Evolutionary conservation across 2,113 vertebrate genomes (phyloP).

Genomic region (Ailuropoda melanoleuca): DNA sequence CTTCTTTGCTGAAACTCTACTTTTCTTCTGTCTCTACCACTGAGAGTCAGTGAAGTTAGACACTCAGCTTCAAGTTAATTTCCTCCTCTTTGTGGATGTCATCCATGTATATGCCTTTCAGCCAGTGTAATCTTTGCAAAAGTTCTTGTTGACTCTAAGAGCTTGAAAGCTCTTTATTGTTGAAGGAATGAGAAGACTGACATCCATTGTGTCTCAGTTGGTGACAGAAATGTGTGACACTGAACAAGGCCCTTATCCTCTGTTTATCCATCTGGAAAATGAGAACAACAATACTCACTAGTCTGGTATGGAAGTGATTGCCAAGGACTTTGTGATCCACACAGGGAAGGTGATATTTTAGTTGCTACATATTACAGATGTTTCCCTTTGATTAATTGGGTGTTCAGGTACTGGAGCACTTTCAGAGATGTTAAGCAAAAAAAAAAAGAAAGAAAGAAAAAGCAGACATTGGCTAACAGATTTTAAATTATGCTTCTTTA

Average conservation of each 20-base stretch:
- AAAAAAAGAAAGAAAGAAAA: background rate
- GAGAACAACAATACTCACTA: slow-evolving; percentile 42
- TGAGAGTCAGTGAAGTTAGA: background rate
- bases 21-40: background rate
- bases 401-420: background rate
- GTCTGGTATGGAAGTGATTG: slow-evolving; percentile 35
- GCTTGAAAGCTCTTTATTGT: slow-evolving; percentile 18
- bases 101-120: background rate
- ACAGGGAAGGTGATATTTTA: slow-evolving; percentile 33
- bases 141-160: slow-evolving; percentile 38
- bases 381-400: slow-evolving; percentile 30
- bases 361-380: background rate
- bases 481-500: slow-evolving; percentile 2
- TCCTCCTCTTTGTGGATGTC: background rate
- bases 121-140: slow-evolving; percentile 10
- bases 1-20: background rate
- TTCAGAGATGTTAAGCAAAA: slow-evolving; percentile 8
- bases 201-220: background rate
- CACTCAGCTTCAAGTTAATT: background rate
- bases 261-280: slow-evolving; percentile 49
- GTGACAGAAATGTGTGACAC: slow-evolving; percentile 32
- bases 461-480: background rate
- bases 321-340: slow-evolving; percentile 60
- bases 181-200: slow-evolving; percentile 23
- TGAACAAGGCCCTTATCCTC: slow-evolving; percentile 42